Evolutionary conservation across 2,113 vertebrate genomes (phyloP), one percentile per base, ranked within the genome.

Genomic region (Podilymbus podiceps): DNA sequence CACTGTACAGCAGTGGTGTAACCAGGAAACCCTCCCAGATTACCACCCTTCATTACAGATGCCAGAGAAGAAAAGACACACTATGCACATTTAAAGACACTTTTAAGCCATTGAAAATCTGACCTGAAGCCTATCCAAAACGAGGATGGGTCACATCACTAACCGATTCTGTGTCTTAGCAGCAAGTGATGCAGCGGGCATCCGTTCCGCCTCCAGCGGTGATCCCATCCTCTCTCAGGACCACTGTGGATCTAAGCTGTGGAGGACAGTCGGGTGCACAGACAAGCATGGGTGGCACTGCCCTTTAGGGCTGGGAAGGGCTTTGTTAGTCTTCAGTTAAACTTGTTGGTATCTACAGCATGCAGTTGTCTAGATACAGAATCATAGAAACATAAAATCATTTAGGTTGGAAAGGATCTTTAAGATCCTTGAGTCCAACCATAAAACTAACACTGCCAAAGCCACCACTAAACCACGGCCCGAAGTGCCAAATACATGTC

Each of bases 21-120:
- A 95, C 77, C 67, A 95, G 77, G 95, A 96, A 97, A 74, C 64
- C 47, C 44, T 92, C 56, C 60, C 15, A 2, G 81, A 90, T 69
- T 96, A 53, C 67, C 93, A n/a, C 22, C 15, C 64, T 96, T 95
- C 86, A 84, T 97, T 90, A 96, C 62, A 89, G 91, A 92, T 94
- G 74, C 85, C 87, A 94, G 75, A 94, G 85, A 92, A 82, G 80
- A 88, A 21, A 44, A 76, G n/a, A 33, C 24, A 59, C 11, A 62
- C 89, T 59, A 66, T 21, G 67, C 5, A 50, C 22, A 66, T 95
- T 93, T 74, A 90, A 90, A 93, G 85, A 97, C 95, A 88, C 24
- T 81, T 90, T 84, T 76, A 92, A 96, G 35, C 42, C 33, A 30
- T 35, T 79, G 72, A 60, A 96, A 93, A 93, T 58, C 52, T 94